Conservation (phyloP, 2,797 vertebrate species). For the Galagoides demidoff region DNA sequence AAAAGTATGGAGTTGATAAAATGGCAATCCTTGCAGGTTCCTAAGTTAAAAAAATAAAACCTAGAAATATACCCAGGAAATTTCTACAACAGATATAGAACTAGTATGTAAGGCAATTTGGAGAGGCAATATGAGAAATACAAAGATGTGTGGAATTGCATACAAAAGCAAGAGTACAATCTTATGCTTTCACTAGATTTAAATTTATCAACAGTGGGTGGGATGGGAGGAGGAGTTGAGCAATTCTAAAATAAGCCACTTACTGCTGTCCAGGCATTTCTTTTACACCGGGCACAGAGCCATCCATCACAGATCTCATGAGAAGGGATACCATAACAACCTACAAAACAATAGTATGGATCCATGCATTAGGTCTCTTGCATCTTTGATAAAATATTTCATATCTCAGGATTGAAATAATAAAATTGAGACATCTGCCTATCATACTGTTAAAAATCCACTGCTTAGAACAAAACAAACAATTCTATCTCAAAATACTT, state of each 20-base stretch:
- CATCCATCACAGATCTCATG: conserved; percentile 91
- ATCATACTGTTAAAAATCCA: neutral
- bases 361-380: conserved; percentile 71
- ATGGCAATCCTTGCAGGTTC: neutral
- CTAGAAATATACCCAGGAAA: conserved; percentile 4
- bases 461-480: neutral
- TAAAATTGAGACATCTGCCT: conserved; percentile 29
- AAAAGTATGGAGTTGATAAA: neutral
- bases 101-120: neutral
- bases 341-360: conserved; percentile 86
- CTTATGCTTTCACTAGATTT: neutral
- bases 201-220: neutral
- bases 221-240: neutral
- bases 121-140: conserved; percentile 22
- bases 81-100: neutral
- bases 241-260: conserved; percentile 79
- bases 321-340: conserved; percentile 95
- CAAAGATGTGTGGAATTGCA: neutral
- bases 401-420: conserved; percentile 63
- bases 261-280: conserved; percentile 94
- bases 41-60: neutral
- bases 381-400: conserved; percentile 63
- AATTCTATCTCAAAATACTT: neutral
- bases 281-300: conserved; percentile 94
- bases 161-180: neutral